These are phyloP conservation scores for Hiodon alosoides DNA, from an alignment of 2,113 vertebrate genomes.

Conservation along the genomic window DNA sequence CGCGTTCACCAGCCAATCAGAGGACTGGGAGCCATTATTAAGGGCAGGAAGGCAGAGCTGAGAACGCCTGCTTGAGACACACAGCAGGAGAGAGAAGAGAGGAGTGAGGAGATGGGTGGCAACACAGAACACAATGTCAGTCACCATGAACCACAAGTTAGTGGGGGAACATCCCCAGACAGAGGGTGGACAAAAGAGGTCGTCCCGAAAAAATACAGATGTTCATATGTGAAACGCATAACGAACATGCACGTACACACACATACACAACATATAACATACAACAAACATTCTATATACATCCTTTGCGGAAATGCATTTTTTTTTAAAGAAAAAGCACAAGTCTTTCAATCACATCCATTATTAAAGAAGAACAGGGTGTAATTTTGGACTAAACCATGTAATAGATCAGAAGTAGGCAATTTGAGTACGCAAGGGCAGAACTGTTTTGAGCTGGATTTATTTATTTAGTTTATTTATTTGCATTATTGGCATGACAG, in stretches of 20 bases:
- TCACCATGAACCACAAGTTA: neutral
- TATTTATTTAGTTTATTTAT: no score
- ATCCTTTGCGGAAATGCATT: no score
- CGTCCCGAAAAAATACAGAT: neutral
- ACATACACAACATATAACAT: neutral
- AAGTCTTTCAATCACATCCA: no score
- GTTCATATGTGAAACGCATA: neutral
- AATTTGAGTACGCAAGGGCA: no score
- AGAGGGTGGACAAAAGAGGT: neutral
- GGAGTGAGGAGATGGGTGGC: constrained; percentile 59
- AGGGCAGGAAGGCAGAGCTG: constrained; percentile 71
- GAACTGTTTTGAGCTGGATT: no score
- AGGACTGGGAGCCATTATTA: constrained; percentile 46
- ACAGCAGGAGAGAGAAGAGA: constrained; percentile 60
- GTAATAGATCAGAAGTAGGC: no score
- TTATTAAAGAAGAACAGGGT: no score
- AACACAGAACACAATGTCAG: constrained; percentile 25
- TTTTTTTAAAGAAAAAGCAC: no score
- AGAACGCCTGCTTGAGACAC: constrained; percentile 72
- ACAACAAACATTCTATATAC: no score
- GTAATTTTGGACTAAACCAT: no score
- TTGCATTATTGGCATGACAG: no score
- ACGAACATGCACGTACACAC: neutral
- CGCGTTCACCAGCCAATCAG: constrained; percentile 62
- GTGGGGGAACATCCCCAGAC: neutral